These are phyloP conservation scores for Cabera pusaria DNA, from an alignment of 2,888 invertebrate genomes.

Conservation along the genomic window DNA sequence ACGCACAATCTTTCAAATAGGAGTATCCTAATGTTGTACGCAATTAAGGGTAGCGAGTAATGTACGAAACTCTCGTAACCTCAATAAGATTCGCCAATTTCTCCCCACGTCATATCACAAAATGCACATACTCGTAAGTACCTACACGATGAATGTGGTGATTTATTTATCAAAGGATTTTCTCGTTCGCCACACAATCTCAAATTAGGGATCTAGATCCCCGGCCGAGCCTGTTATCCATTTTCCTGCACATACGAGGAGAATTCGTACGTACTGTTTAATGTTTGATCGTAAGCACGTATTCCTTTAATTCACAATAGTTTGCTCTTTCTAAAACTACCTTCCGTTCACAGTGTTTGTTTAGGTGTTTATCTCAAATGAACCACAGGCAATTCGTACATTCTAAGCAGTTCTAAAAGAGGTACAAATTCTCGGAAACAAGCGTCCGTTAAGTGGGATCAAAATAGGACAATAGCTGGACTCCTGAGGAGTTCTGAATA, in stretches of 20 bases:
- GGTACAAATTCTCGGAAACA: conserved; percentile 35
- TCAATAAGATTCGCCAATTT: conserved; percentile 16
- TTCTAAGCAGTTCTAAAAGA: conserved; percentile 34
- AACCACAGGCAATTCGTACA: conserved; percentile 27
- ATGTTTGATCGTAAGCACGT: conserved; percentile 6
- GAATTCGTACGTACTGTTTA: conserved; percentile 10
- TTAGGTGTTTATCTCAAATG: conserved; percentile 28
- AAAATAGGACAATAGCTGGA: conserved; percentile 44
- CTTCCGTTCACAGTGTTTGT: conserved; percentile 18
- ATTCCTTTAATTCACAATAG: conserved; percentile 9
- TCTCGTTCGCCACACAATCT: conserved; percentile 29
- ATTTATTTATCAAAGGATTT: conserved; percentile 25
- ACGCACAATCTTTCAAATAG: no score
- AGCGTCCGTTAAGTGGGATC: conserved; percentile 39
- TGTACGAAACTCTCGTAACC: conserved; percentile 21
- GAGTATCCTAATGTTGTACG: conserved; percentile 4
- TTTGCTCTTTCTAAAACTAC: conserved; percentile 10
- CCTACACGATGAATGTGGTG: conserved; percentile 17
- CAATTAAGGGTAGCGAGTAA: conserved; percentile 19
- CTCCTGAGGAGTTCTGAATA: conserved; percentile 44
- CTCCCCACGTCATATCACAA: conserved; percentile 5
- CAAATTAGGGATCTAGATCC: conserved; percentile 30
- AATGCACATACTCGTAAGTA: conserved; percentile 3
- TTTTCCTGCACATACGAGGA: conserved; percentile 10
- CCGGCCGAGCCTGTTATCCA: conserved; percentile 26